Conservation (phyloP, 1,140 invertebrate species). For the Heliconius himera region DNA sequence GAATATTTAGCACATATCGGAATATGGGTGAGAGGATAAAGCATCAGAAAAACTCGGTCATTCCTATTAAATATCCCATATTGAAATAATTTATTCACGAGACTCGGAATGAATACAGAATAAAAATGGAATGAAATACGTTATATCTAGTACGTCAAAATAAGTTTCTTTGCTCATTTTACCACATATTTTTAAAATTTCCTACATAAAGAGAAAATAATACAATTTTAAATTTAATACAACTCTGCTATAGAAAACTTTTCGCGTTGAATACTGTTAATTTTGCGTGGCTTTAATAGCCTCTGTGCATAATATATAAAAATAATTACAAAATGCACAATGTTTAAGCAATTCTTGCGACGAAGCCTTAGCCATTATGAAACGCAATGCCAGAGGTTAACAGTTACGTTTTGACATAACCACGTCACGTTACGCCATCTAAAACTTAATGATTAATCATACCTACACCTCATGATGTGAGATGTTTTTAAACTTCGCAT, state of each 20-base stretch:
- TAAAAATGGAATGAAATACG: not conserved
- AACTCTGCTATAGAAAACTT: not conserved
- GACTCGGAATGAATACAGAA: not conserved
- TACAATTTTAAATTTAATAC: not conserved
- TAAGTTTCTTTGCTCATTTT: not conserved
- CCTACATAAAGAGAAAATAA: too few relatives aligned
- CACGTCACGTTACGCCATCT: conserved; percentile 32
- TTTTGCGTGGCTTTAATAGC: not conserved
- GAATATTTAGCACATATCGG: not conserved
- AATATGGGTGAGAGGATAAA: conserved; percentile 21
- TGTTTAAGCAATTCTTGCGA: conserved; percentile 17
- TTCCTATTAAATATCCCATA: conserved; percentile 31
- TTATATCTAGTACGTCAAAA: conserved; percentile 1
- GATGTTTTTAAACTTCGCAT: not conserved
- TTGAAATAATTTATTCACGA: conserved; percentile 21
- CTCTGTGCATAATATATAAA: not conserved
- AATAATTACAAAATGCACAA: conserved; percentile 15
- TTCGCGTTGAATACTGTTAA: not conserved
- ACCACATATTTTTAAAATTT: too few relatives aligned
- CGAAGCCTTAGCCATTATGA: conserved; percentile 34
- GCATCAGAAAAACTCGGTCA: conserved; percentile 27
- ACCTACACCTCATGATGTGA: not conserved
- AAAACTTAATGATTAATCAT: conserved; percentile 21
- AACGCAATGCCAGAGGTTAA: conserved; percentile 34
- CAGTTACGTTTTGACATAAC: conserved; percentile 32